Conservation (phyloP, 2,888 invertebrate genomes). For the Parochlus steinenii region DNA sequence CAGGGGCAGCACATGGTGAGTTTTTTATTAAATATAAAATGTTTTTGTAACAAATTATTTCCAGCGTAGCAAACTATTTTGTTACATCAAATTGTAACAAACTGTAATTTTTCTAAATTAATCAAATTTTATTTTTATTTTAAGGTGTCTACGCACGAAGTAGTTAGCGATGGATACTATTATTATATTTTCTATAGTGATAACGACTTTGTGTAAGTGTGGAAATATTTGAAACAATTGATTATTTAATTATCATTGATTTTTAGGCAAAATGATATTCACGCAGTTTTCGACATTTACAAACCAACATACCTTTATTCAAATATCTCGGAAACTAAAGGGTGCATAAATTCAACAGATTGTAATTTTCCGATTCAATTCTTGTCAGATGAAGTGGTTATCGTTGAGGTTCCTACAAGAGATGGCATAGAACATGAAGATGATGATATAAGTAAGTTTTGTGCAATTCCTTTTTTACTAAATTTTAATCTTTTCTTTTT, state of each 20-base stretch:
- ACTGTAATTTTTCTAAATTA: no score
- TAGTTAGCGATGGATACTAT: slow-evolving; percentile 63
- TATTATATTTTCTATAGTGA: slow-evolving; percentile 83
- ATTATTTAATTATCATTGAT: no score
- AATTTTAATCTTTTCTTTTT: no score
- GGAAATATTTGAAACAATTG: no score
- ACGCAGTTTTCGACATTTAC: slow-evolving; percentile 68
- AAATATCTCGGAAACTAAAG: slow-evolving; percentile 44
- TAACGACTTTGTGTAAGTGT: slow-evolving; percentile 60
- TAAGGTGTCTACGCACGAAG: slow-evolving; percentile 52
- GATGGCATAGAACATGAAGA: slow-evolving; percentile 64
- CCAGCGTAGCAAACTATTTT: no score
- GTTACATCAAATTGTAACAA: no score
- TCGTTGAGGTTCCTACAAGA: slow-evolving; percentile 68
- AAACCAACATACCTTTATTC: slow-evolving; percentile 69
- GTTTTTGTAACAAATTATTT: no score
- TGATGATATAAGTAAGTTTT: slow-evolving; percentile 55
- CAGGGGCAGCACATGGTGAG: slow-evolving; percentile 35
- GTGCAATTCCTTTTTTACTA: no score
- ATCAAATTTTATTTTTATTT: no score
- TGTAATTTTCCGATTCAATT: slow-evolving; percentile 49
- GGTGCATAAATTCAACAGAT: slow-evolving; percentile 59
- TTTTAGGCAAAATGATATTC: slow-evolving; percentile 67
- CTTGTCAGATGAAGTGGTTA: slow-evolving; percentile 59
- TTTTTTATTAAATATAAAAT: no score